phyloP scores from a whole-genome alignment of 2,113 vertebrate species.

The Toxotes jaculatrix region DNA sequence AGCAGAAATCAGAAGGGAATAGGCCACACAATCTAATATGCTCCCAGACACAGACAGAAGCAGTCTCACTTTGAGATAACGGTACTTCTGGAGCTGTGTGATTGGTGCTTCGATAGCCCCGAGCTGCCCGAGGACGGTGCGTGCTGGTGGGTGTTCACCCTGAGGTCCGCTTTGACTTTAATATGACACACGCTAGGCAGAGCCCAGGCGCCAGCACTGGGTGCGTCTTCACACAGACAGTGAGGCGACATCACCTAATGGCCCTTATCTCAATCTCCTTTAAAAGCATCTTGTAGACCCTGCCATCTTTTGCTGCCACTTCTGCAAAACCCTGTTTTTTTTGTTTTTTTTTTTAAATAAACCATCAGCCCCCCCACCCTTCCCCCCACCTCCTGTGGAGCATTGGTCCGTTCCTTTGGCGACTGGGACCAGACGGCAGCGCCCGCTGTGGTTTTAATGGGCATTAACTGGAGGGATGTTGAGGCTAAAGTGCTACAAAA shows the following conservation, averaged over 20 bases:
- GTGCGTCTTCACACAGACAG: constrained; percentile 92
- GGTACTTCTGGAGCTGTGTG: constrained; percentile 22
- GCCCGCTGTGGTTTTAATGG: constrained; percentile 74
- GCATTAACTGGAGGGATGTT: constrained; percentile 63
- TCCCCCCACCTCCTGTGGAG: constrained; percentile 11
- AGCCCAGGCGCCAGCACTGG: constrained; percentile 85
- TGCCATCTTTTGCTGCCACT: constrained; percentile 85
- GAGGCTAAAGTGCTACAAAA: constrained; percentile 75
- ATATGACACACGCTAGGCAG: constrained; percentile 88
- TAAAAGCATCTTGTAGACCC: constrained; percentile 94
- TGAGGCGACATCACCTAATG: constrained; percentile 91
- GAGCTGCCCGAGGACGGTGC: constrained; percentile 46
- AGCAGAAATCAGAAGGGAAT: constrained; percentile 16
- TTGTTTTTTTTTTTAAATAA: constrained; percentile 32
- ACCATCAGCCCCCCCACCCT: constrained; percentile 40
- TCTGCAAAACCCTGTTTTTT: constrained; percentile 74
- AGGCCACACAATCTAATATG: constrained; percentile 36
- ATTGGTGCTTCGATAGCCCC: constrained; percentile 35
- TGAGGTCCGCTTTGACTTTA: constrained; percentile 85
- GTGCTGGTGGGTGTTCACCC: constrained; percentile 76
- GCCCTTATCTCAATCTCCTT: constrained; percentile 93
- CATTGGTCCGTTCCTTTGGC: constrained; percentile 34
- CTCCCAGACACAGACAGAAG: constrained; percentile 43
- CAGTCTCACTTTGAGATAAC: constrained; percentile 26
- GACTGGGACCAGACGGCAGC: constrained; percentile 63